A percentile compares a stretch with the other conserved stretches of the same genome.
phyloP scores from a whole-genome alignment of 2,113 vertebrate genomes.

The Pedetes capensis region DNA sequence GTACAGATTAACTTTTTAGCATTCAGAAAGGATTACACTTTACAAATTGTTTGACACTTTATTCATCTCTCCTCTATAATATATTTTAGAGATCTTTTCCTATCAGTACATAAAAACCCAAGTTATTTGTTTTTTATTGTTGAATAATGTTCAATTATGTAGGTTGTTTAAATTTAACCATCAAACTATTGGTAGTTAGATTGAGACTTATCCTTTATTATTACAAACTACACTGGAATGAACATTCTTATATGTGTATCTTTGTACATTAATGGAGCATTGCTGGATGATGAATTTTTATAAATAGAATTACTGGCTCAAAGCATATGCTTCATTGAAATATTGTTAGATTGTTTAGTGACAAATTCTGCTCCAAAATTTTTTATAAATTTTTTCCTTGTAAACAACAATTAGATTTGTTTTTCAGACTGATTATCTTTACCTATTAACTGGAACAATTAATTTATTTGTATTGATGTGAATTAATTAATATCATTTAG shows the following conservation, averaged over 20 bases:
- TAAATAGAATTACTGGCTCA: neutral
- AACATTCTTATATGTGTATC: neutral
- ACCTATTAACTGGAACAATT: neutral
- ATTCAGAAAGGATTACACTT: neutral
- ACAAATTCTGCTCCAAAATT: neutral
- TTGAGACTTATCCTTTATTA: neutral
- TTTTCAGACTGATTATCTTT: neutral
- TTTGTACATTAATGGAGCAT: neutral
- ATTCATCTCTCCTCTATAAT: neutral
- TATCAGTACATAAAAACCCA: neutral
- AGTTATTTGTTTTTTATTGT: neutral
- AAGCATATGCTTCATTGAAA: neutral
- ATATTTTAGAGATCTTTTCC: neutral
- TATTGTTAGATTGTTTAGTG: neutral
- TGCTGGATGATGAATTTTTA: neutral
- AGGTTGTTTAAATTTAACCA: neutral
- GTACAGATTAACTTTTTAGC: neutral
- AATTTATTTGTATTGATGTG: neutral
- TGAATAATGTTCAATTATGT: neutral
- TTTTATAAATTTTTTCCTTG: neutral
- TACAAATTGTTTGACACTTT: neutral
- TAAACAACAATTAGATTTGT: neutral
- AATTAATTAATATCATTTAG: neutral
- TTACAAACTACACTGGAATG: neutral
- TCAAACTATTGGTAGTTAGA: neutral